These are phyloP conservation scores for Smutsia temminckii DNA, from an alignment of 2,797 vertebrate species.

Conservation along the genomic window DNA sequence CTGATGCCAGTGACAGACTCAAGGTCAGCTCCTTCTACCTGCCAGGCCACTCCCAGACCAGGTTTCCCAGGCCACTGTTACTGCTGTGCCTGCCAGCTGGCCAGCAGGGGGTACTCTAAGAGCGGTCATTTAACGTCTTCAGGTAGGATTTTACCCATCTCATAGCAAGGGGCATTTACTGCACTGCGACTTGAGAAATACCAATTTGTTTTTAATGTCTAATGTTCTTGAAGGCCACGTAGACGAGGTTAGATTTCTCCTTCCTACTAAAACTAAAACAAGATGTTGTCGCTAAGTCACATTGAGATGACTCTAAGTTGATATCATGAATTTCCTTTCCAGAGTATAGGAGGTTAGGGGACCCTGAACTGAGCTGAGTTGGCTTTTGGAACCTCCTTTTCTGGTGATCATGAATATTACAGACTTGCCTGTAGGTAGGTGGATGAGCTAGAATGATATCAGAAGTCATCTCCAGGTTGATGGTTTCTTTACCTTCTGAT, in stretches of 20 bases:
- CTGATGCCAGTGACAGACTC: not conserved
- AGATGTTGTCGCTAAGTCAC: not conserved
- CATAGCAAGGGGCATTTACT: not conserved
- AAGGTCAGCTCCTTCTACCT: not conserved
- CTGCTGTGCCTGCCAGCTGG: slow-evolving; percentile 31
- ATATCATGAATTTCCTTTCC: not conserved
- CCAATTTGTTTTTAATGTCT: not conserved
- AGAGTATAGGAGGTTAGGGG: not conserved
- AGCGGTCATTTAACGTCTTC: slow-evolving; percentile 58
- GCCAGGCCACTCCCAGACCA: not conserved
- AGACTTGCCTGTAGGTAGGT: not conserved
- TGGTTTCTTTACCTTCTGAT: not conserved
- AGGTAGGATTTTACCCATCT: not conserved
- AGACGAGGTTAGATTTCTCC: not conserved
- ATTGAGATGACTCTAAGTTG: not conserved
- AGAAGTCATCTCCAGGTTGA: not conserved
- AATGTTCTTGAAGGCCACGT: not conserved
- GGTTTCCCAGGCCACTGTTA: not conserved
- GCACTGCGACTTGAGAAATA: not conserved
- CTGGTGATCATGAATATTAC: not conserved
- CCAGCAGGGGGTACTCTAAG: slow-evolving; percentile 80
- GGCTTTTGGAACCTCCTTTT: not conserved
- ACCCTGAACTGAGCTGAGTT: not conserved
- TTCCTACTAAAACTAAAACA: not conserved
- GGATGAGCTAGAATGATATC: not conserved